Conservation (phyloP, 2,888 invertebrate genomes). For the Platycheirus albimanus region DNA sequence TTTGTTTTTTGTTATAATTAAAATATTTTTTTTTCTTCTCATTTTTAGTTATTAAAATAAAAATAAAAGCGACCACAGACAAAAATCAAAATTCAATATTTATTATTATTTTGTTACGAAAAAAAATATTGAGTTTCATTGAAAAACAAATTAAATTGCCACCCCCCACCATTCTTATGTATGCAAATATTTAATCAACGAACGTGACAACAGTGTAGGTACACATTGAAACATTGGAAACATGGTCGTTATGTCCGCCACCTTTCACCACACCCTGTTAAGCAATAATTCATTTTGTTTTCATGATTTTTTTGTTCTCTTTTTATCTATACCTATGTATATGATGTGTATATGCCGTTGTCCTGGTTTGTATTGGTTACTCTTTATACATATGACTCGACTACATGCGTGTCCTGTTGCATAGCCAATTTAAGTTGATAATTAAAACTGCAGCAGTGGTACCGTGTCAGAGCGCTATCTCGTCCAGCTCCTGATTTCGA, state of each 20-base stretch:
- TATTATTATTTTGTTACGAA: conserved; percentile 62
- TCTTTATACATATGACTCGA: neutral
- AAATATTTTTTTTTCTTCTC: conserved; percentile 17
- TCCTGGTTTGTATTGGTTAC: neutral
- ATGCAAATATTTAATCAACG: conserved; percentile 73
- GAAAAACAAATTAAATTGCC: conserved; percentile 70
- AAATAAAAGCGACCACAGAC: conserved; percentile 23
- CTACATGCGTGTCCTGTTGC: conserved; percentile 63
- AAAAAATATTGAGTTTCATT: conserved; percentile 65
- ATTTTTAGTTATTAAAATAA: conserved; percentile 34
- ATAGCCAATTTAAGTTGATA: conserved; percentile 68
- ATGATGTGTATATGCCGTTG: no score
- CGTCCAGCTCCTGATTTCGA: conserved; percentile 53
- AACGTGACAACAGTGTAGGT: conserved; percentile 59
- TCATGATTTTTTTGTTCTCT: conserved; percentile 18
- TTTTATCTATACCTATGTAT: neutral
- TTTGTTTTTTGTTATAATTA: conserved; percentile 25
- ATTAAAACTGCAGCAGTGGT: conserved; percentile 56
- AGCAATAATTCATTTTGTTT: conserved; percentile 64
- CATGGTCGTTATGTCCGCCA: conserved; percentile 6
- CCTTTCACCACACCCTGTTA: conserved; percentile 10
- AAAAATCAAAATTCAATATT: conserved; percentile 69
- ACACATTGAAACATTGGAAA: conserved; percentile 4
- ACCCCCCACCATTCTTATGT: conserved; percentile 42
- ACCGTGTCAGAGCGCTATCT: conserved; percentile 1